Evolutionary conservation across 2,797 vertebrate genomes (phyloP), one percentile per base, ranked within the genome.

Genomic region (Helarctos malayanus): DNA sequence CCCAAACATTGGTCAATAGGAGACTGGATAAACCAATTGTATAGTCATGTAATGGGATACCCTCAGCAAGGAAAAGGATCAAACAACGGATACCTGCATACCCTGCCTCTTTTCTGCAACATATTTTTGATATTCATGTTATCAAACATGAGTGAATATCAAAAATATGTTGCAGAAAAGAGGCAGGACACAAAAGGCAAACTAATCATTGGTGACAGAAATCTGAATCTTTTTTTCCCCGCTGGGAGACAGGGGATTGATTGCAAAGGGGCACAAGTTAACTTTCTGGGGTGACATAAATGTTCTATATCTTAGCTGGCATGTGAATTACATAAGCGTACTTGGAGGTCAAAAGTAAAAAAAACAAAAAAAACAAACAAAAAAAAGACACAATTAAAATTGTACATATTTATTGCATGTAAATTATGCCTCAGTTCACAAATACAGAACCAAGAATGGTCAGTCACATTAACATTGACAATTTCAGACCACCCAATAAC

Each of bases 111-210:
- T 41, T 41, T 41, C 41, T 41, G 41, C 41, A 41, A 41, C 41
- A 41, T 41, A 41, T 41, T 41, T 41, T 41, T 41, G 41, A 41
- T 41, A 41, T 41, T 41, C 41, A 41, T 41, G 41, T 41, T 41
- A 41, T 41, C 41, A 41, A 41, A 23, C 5, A 35, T 25, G 2
- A 11, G 18, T 61, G 21, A 73, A 61, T 16, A 29, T 68, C 14
- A 71, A 82, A 91, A 93, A 86, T 63, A 52, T 12, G 68, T 32
- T 61, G 49, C 13, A 90, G n/a, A 65, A 92, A 81, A 91, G 29
- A 65, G n/a, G 32, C 25, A 56, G 65, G 75, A 93, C 13, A 75
- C 63, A 57, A 68, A 78, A 54, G 16, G 78, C 25, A 69, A 91
- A 88, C 3, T 32, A 78, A 78, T 65, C 52, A 54, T 79, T 65